A percentile compares a stretch with the other conserved stretches of the same genome.
These are phyloP conservation scores for Caenorhabditis afra DNA, from an alignment of 2,888 invertebrate genomes.

Conservation along the genomic window DNA sequence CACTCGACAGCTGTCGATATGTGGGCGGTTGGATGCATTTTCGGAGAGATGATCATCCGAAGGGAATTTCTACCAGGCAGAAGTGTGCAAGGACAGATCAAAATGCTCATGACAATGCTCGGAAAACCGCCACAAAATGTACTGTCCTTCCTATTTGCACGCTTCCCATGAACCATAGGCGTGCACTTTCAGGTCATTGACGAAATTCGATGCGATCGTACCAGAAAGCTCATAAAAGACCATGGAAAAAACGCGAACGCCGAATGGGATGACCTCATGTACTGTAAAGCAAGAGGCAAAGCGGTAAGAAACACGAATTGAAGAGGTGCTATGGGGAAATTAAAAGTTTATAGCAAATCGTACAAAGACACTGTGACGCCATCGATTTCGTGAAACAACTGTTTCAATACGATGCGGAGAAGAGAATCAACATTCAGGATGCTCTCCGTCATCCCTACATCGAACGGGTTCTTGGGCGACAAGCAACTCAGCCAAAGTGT, in stretches of 20 bases:
- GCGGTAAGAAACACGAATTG: constrained; percentile 7
- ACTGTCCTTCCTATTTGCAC: constrained; percentile 4
- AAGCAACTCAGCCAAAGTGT: constrained; percentile 28
- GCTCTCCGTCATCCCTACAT: constrained; percentile 74
- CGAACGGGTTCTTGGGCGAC: constrained; percentile 1
- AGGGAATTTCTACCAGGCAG: constrained; percentile 75
- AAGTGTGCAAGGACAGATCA: constrained; percentile 77
- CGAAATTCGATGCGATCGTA: constrained; percentile 75
- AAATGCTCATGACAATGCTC: constrained; percentile 72
- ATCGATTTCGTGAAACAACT: constrained; percentile 71
- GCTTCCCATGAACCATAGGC: neutral
- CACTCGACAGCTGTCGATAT: constrained; percentile 79
- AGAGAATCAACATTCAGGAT: constrained; percentile 68
- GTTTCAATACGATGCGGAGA: constrained; percentile 67
- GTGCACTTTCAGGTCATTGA: constrained; percentile 66
- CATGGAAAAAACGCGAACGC: constrained; percentile 24
- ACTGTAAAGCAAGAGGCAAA: constrained; percentile 29
- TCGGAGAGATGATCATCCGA: constrained; percentile 77
- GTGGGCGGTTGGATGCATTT: constrained; percentile 79
- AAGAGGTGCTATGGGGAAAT: neutral
- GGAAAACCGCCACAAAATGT: constrained; percentile 75
- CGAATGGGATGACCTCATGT: constrained; percentile 52
- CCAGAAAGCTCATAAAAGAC: constrained; percentile 70
- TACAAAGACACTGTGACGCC: constrained; percentile 58
- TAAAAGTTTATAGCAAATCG: constrained; percentile 38